Percentiles rank a stretch among this genome's conserved stretches.
These are phyloP conservation scores for Sakesphorus luctuosus DNA, from an alignment of 2,113 vertebrate species.

Conservation along the genomic window DNA sequence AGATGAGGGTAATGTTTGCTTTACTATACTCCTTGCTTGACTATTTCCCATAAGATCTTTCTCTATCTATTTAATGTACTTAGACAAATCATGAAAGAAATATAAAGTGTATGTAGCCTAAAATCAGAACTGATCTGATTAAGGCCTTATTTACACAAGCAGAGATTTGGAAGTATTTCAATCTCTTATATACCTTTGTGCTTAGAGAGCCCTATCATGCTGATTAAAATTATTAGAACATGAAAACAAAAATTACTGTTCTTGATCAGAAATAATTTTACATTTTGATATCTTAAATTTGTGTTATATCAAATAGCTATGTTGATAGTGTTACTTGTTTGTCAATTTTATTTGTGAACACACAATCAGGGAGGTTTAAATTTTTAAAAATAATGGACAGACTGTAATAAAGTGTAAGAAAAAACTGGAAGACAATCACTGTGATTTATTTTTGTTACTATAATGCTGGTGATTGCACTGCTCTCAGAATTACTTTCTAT, in stretches of 20 bases:
- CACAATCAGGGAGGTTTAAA: no score
- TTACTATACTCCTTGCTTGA: neutral
- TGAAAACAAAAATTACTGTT: no score
- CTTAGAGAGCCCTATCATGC: no score
- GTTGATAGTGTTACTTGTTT: no score
- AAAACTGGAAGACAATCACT: neutral
- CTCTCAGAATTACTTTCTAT: neutral
- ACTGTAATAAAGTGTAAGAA: neutral
- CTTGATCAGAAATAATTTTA: no score
- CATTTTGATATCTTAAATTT: no score
- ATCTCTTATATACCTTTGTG: no score
- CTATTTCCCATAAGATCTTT: neutral
- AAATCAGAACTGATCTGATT: neutral
- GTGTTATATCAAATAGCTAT: no score
- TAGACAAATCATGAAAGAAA: neutral
- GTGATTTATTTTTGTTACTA: neutral
- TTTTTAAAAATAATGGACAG: no score
- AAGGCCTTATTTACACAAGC: neutral
- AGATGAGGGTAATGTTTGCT: neutral
- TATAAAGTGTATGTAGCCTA: neutral
- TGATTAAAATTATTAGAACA: no score
- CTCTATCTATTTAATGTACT: neutral
- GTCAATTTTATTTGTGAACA: no score
- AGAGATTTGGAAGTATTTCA: neutral
- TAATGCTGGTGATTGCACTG: neutral